Conservation (phyloP, 2,888 invertebrate species). For the Mythimna loreyi region DNA sequence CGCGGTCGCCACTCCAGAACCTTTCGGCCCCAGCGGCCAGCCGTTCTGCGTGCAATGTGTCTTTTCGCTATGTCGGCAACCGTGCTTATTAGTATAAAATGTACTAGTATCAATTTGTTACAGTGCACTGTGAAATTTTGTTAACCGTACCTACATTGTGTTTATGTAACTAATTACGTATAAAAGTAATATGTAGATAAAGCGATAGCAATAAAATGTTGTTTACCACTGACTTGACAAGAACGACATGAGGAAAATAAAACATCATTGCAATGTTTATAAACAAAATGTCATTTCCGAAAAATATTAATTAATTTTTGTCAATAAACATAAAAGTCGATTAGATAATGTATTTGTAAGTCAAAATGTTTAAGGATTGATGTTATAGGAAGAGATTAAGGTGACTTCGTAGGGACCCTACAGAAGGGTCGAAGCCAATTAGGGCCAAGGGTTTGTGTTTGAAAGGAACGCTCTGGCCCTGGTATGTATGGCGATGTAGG, state of each 20-base stretch:
- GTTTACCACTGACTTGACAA: neutral
- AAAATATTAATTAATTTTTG: conserved; percentile 32
- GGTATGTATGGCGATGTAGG: no score
- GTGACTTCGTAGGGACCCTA: conserved; percentile 3
- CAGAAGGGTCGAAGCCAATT: no score
- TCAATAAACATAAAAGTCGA: conserved; percentile 16
- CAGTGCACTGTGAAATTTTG: neutral
- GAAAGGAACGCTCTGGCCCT: no score
- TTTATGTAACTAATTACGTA: conserved; percentile 4
- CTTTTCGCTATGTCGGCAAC: no score
- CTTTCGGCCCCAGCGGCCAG: no score
- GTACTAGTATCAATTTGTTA: neutral
- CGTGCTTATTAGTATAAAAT: neutral
- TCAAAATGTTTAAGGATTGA: conserved; percentile 30
- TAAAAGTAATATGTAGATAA: conserved; percentile 4
- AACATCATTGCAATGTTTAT: conserved; percentile 30
- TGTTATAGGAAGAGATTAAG: conserved; percentile 26
- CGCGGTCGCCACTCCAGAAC: no score
- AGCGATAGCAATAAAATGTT: conserved; percentile 9
- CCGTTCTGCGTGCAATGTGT: no score
- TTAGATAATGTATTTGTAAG: conserved; percentile 30
- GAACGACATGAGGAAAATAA: neutral
- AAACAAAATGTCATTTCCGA: conserved; percentile 29
- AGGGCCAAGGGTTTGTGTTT: no score
- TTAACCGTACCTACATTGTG: neutral